These are phyloP conservation scores for Ephestia elutella DNA, from an alignment of 1,140 invertebrate genomes.

Conservation along the genomic window DNA sequence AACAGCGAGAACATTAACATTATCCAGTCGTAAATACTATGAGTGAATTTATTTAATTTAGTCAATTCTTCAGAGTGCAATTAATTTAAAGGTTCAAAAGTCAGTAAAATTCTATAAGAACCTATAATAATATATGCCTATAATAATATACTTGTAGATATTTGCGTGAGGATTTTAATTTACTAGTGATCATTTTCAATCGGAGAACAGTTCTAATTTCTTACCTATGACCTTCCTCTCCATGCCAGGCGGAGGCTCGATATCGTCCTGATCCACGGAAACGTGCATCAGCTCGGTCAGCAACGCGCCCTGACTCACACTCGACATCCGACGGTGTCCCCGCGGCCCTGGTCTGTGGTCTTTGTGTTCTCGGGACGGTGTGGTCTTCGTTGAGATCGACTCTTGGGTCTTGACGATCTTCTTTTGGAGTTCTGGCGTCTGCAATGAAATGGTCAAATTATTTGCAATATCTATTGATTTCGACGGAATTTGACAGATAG, in stretches of 20 bases:
- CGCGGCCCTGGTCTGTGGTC: conserved; percentile 34
- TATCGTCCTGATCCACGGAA: conserved; percentile 40
- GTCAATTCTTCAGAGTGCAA: too few relatives aligned
- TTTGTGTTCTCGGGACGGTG: conserved; percentile 36
- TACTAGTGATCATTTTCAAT: too few relatives aligned
- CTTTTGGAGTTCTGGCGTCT: conserved; percentile 60
- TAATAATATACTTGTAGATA: too few relatives aligned
- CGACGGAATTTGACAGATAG: too few relatives aligned
- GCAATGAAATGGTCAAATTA: neutral
- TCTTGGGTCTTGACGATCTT: conserved; percentile 39
- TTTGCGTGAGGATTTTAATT: too few relatives aligned
- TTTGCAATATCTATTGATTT: too few relatives aligned
- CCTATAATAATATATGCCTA: too few relatives aligned
- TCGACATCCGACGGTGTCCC: conserved; percentile 56
- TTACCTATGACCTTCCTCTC: conserved; percentile 55
- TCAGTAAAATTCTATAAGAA: too few relatives aligned
- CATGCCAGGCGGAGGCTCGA: conserved; percentile 35
- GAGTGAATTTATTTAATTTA: too few relatives aligned
- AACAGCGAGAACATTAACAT: conserved; percentile 5
- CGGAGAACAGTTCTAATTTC: neutral
- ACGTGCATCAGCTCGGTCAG: conserved; percentile 51
- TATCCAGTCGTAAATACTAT: too few relatives aligned
- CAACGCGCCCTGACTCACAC: conserved; percentile 48
- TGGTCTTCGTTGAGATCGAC: conserved; percentile 27
- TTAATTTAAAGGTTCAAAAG: too few relatives aligned